Evolutionary conservation across 2,888 invertebrate species (phyloP), one percentile per base, ranked within the genome.

Genomic region (Lasioglossum villosulum): DNA sequence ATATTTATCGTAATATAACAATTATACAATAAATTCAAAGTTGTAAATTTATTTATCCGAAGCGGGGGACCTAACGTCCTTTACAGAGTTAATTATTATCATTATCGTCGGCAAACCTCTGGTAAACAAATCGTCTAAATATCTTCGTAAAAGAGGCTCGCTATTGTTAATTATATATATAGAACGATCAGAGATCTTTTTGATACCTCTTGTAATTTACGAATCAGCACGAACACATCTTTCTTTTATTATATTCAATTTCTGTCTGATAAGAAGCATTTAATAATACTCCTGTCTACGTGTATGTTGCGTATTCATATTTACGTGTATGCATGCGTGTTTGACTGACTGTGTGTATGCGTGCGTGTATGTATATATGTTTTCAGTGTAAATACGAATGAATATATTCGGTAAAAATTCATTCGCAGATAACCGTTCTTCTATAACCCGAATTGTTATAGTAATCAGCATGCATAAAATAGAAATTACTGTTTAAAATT

Each of bases 1-100:
- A 37, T 86, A 80, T 87, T 87, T 87, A 86, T 87, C 83, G 86
- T 80, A 87, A 86, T 87, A 83, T 87, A 87, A 87, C 86, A 87
- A 87, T 87, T 80, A 78, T 86, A 87, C 86, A 87, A 86, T 83
- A 83, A 81, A 86, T 83, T 86, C 66, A 81, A 87, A 76, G 76
- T 87, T 80, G 82, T 86, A 86, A 86, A 86, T 86, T 86, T 86
- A 85, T 86, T 82, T 86, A 86, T 82, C 74, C 76, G 82, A 86
- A 86, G 86, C 82, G 76, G 19, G 70, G 85, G 86, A 86, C 86
- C 86, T 87, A 87, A 48, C 37, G 86, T 83, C 86, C 86, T 83
- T 82, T 83, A 86, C 87, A 86, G 75, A 80, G 48, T 86, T 74
- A 73, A 78, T 81, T 86, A 80, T 84, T 74, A 86, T 86, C 75